A percentile compares a stretch with the other conserved stretches of the same genome.
These are phyloP conservation scores for Trachelipus rathkii DNA, from an alignment of 1,140 invertebrate genomes.

Conservation along the genomic window DNA sequence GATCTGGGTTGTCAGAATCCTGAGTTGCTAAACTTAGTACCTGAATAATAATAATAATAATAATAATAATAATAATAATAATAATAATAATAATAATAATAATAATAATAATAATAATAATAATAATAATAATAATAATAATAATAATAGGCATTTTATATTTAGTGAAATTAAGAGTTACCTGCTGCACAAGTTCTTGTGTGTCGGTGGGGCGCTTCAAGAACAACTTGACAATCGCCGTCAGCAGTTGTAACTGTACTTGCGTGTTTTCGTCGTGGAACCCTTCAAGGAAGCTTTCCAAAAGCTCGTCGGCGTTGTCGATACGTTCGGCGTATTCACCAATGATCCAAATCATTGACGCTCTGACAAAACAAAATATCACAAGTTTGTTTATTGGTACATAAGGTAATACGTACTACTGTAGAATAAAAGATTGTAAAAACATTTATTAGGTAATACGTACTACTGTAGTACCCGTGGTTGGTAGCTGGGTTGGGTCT, in stretches of 20 bases:
- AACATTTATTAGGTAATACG: no score
- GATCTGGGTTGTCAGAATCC: slow-evolving; percentile 99
- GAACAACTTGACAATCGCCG: slow-evolving; percentile 98
- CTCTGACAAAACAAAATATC: slow-evolving; percentile 56
- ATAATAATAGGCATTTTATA: no score
- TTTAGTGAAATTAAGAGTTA: slow-evolving; percentile 32
- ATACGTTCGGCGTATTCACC: slow-evolving; percentile 98
- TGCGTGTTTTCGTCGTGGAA: slow-evolving; percentile 99
- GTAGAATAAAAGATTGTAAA: no score
- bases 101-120: no score
- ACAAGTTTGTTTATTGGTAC: neutral
- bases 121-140: no score
- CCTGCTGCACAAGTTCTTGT: slow-evolving; percentile 90
- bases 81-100: no score
- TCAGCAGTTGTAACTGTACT: slow-evolving; percentile 93
- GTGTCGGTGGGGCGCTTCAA: slow-evolving; percentile 96
- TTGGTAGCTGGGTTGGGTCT: no score
- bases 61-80: no score
- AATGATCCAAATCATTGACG: slow-evolving; percentile 99
- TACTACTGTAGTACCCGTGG: no score
- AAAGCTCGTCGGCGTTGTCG: slow-evolving; percentile 96
- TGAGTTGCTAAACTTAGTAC: slow-evolving; percentile 58
- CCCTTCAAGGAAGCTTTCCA: slow-evolving; percentile 98
- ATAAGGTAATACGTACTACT: no score
- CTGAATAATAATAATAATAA: neutral